Percentiles rank a stretch among this genome's conserved stretches.
phyloP scores from a whole-genome alignment of 2,113 vertebrate genomes.

The Albula goreensis region DNA sequence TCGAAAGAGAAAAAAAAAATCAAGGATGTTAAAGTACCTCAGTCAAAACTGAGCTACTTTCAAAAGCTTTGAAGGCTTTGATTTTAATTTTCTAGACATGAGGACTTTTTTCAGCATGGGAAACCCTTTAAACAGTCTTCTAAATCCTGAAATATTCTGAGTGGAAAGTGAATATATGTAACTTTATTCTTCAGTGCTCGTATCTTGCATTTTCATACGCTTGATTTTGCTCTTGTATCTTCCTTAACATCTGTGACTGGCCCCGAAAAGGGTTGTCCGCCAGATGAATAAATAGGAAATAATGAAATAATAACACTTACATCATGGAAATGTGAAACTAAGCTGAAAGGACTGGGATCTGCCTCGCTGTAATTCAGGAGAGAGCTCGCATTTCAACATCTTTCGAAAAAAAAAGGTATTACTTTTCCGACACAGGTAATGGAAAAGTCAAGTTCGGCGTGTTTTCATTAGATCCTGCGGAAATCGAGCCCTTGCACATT shows the following conservation, averaged over 20 bases:
- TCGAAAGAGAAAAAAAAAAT: too few relatives aligned
- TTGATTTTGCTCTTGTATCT: background rate
- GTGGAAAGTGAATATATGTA: background rate
- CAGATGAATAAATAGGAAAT: background rate
- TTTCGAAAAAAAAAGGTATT: background rate
- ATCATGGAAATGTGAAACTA: background rate
- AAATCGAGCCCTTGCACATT: background rate
- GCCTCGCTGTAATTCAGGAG: background rate
- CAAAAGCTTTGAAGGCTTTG: background rate
- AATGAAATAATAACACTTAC: background rate
- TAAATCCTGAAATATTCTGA: background rate
- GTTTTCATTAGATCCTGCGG: background rate
- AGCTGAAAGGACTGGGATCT: background rate
- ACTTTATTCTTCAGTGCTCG: background rate
- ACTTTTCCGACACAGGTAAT: background rate
- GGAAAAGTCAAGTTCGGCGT: background rate
- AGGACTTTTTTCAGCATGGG: background rate
- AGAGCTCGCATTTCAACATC: background rate
- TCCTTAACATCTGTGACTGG: background rate
- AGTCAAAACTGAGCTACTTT: background rate
- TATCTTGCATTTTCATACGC: too few relatives aligned
- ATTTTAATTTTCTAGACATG: background rate
- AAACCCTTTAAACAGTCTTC: background rate
- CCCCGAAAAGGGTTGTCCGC: background rate
- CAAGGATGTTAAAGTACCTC: too few relatives aligned